Conservation (phyloP, 1,140 invertebrate species). For the Drosophila pruinosa region DNA sequence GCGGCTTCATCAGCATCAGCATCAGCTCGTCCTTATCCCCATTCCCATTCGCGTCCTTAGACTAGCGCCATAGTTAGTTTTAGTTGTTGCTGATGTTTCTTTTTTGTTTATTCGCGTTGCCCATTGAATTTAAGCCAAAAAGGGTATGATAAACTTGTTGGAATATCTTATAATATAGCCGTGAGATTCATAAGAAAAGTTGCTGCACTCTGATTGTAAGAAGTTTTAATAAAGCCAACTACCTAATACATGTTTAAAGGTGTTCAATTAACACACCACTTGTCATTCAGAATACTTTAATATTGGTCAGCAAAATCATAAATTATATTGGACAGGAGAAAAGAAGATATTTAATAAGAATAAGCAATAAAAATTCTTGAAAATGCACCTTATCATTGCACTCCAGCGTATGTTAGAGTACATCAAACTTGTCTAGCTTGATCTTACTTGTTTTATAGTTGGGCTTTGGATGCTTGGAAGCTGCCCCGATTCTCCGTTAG, state of each 20-base stretch:
- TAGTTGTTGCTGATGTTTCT: conserved; percentile 4
- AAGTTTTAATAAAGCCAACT: no score
- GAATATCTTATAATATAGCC: no score
- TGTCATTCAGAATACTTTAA: no score
- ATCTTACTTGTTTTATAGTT: conserved; percentile 25
- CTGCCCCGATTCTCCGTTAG: background rate
- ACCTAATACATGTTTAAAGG: no score
- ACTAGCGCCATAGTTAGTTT: conserved; percentile 24
- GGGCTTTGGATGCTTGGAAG: conserved; percentile 5
- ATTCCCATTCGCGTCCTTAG: conserved; percentile 2
- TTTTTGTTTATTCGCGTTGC: conserved; percentile 3
- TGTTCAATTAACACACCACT: no score
- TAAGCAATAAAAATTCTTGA: no score
- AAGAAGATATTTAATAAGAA: no score
- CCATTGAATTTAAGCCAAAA: background rate
- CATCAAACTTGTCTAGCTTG: background rate
- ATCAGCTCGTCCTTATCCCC: conserved; percentile 17
- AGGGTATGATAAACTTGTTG: background rate
- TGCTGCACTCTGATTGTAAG: no score
- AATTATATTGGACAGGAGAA: no score
- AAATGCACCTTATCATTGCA: no score
- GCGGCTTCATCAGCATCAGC: conserved; percentile 54
- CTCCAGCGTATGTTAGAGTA: background rate
- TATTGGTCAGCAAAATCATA: no score
- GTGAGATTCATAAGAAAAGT: no score